These are phyloP conservation scores for Cassiopea andromeda DNA, from an alignment of 30 jellyfish, hydroid and myxozoan genomes.

Conservation along the genomic window DNA sequence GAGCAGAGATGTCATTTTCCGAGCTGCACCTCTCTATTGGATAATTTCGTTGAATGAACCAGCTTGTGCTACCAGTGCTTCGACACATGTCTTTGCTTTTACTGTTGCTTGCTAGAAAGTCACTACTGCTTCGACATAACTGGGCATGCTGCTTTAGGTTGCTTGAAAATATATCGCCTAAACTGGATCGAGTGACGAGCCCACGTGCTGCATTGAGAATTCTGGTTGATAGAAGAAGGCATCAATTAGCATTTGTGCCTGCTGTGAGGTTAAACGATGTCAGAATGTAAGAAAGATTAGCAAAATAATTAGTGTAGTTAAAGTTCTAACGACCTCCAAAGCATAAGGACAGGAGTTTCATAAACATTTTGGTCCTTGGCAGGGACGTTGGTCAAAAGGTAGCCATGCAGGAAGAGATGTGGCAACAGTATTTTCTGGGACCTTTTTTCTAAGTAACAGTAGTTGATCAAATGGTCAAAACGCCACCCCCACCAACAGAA, in stretches of 20 bases:
- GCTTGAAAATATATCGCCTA: constrained; percentile 18
- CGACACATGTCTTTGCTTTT: neutral
- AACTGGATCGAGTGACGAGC: constrained; percentile 33
- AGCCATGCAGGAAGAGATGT: no score
- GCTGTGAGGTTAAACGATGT: no score
- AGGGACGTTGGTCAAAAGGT: no score
- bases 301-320: no score
- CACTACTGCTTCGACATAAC: constrained; percentile 65
- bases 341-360: no score
- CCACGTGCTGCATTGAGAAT: constrained; percentile 65
- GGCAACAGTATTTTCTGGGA: no score
- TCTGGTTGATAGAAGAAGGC: neutral
- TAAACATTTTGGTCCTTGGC: no score
- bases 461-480: no score
- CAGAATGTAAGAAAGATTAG: no score
- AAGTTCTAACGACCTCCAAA: no score
- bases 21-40: constrained; percentile 35
- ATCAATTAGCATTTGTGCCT: neutral
- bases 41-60: constrained; percentile 1
- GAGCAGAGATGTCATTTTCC: constrained; percentile 24
- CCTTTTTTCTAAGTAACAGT: no score
- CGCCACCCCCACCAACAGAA: no score
- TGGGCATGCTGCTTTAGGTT: constrained; percentile 34
- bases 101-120: constrained; percentile 30
- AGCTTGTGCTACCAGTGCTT: constrained; percentile 4